Conservation (phyloP, 2,888 invertebrate genomes). For the Macroteleia sp. region DNA sequence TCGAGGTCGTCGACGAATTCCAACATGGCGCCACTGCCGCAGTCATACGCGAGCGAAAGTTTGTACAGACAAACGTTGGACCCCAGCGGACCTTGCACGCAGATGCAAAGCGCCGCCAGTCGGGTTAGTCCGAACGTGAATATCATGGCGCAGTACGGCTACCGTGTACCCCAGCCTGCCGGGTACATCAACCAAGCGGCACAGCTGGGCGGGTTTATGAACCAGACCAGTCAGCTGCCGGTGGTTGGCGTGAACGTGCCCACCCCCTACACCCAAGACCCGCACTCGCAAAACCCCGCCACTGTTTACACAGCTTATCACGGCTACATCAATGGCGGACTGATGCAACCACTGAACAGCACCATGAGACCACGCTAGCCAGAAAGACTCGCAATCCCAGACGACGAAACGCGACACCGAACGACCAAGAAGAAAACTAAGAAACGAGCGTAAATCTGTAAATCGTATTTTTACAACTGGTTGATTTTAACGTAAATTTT, state of each 20-base stretch:
- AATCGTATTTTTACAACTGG: too few species aligned
- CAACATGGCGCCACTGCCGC: constrained; percentile 73
- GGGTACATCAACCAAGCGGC: too few species aligned
- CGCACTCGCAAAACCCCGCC: too few species aligned
- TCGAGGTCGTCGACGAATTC: constrained; percentile 79
- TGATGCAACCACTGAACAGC: constrained; percentile 91
- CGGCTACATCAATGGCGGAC: constrained; percentile 90
- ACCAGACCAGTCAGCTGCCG: too few species aligned
- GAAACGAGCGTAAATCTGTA: too few species aligned
- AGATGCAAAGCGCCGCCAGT: constrained; percentile 87
- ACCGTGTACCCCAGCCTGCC: too few species aligned
- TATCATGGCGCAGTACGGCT: constrained; percentile 91
- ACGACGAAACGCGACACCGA: constrained; percentile 41
- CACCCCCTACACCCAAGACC: too few species aligned
- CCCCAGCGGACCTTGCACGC: constrained; percentile 84
- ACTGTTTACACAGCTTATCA: constrained; percentile 90
- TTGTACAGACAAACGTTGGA: constrained; percentile 81
- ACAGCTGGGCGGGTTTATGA: too few species aligned
- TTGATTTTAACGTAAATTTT: too few species aligned
- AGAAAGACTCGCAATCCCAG: constrained; percentile 57
- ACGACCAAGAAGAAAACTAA: constrained; percentile 26
- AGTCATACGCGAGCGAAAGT: constrained; percentile 79
- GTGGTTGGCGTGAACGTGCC: too few species aligned
- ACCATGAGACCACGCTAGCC: constrained; percentile 86
- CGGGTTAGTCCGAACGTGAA: constrained; percentile 91